Conservation (phyloP, 1,140 invertebrate species). For the Bombus breviceps region DNA sequence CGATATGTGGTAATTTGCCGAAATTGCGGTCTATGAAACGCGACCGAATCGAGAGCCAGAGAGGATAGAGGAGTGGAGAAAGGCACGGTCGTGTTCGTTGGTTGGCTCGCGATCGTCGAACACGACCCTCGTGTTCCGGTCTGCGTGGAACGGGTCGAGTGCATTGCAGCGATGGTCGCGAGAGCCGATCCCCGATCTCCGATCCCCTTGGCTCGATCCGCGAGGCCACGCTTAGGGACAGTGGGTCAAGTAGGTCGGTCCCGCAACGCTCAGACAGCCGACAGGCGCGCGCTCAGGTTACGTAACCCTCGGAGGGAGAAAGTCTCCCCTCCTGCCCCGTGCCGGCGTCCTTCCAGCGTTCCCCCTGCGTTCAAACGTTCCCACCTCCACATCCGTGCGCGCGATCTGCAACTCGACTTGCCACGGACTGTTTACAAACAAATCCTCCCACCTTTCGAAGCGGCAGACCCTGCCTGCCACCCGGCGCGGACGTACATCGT, state of each 20-base stretch:
- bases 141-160: conserved; percentile 31
- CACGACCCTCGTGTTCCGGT: conserved; percentile 12
- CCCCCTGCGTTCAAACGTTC: background rate
- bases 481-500: background rate
- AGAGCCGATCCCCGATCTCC: conserved; percentile 33
- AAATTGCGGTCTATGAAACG: background rate
- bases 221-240: conserved; percentile 64
- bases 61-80: background rate
- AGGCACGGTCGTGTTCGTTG: too few relatives aligned
- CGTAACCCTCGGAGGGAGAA: conserved; percentile 72
- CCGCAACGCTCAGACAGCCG: conserved; percentile 68
- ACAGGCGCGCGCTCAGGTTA: conserved; percentile 62
- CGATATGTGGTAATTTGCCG: background rate
- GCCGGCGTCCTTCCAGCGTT: conserved; percentile 41
- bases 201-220: conserved; percentile 31
- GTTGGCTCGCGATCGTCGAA: too few relatives aligned
- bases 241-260: conserved; percentile 77
- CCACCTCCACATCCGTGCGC: conserved; percentile 34
- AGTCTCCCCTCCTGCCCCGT: conserved; percentile 58
- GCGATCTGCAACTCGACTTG: conserved; percentile 51
- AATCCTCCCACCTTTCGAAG: conserved; percentile 64
- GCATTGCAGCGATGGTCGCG: conserved; percentile 7
- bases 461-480: background rate
- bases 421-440: conserved; percentile 76
- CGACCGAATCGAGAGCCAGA: too few relatives aligned